These are phyloP conservation scores for Macropus fuliginosus DNA, from an alignment of 2,797 vertebrate species.

Conservation along the genomic window DNA sequence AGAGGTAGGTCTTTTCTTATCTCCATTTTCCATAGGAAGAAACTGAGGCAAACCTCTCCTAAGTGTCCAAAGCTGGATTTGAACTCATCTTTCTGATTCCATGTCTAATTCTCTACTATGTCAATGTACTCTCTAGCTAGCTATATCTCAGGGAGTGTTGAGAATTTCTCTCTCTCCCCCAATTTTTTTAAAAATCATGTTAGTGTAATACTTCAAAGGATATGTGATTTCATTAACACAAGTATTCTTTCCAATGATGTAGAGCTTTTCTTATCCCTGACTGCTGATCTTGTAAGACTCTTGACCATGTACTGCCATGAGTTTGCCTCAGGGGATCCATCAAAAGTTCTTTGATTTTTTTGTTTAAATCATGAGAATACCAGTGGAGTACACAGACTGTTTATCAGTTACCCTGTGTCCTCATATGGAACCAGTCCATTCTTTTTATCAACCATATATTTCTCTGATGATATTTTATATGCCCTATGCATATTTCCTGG, in stretches of 20 bases:
- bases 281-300: not conserved
- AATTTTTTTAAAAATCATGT: not conserved
- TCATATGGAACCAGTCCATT: not conserved
- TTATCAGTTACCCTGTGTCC: not conserved
- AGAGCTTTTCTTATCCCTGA: not conserved
- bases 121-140: not conserved
- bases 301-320: not conserved
- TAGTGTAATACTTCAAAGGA: not conserved
- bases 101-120: not conserved
- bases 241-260: not conserved
- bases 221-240: not conserved
- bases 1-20: not conserved
- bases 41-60: not conserved
- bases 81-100: not conserved
- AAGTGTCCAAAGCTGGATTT: not conserved
- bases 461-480: not conserved
- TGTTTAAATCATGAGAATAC: not conserved
- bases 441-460: not conserved
- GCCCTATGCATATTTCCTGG: not conserved
- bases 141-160: not conserved
- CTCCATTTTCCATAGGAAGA: not conserved
- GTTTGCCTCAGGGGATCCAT: not conserved
- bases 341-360: not conserved
- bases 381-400: not conserved
- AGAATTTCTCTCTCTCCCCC: not conserved